Percentiles rank a stretch among this genome's conserved stretches.
These are phyloP conservation scores for Propithecus deckenii DNA, from an alignment of 2,797 vertebrate species.

Conservation along the genomic window DNA sequence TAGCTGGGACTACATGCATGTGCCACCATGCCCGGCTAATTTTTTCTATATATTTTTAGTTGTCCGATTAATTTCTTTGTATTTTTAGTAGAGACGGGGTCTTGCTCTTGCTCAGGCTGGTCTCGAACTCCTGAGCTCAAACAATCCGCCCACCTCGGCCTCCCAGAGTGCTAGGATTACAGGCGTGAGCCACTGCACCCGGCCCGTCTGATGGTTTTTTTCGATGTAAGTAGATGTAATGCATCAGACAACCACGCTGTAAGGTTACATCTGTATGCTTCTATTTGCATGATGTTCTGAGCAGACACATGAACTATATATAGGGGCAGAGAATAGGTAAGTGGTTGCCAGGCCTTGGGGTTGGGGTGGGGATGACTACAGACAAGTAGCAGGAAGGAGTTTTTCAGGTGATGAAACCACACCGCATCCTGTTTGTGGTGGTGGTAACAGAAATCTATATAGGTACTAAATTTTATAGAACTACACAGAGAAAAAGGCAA, in stretches of 20 bases:
- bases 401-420: not conserved
- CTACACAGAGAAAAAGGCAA: not conserved
- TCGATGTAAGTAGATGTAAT: not conserved
- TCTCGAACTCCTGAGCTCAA: too few species aligned
- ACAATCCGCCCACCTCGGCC: too few species aligned
- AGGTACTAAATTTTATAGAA: not conserved
- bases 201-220: not conserved
- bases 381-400: not conserved
- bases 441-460: not conserved
- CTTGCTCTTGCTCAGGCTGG: too few species aligned
- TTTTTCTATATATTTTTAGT: too few species aligned
- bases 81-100: too few species aligned
- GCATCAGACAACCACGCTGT: not conserved
- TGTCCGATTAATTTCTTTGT: too few species aligned
- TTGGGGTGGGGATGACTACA: not conserved
- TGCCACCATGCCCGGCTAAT: too few species aligned
- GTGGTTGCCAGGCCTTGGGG: too few species aligned
- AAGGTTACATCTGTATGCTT: not conserved
- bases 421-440: not conserved
- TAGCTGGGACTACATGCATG: too few species aligned
- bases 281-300: not conserved
- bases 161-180: too few species aligned
- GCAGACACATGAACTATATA: not conserved
- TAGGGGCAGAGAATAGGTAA: not conserved
- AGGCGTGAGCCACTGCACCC: too few species aligned